Evolutionary conservation across 2,888 invertebrate species (phyloP).

Genomic region (Nysson spinosus): DNA sequence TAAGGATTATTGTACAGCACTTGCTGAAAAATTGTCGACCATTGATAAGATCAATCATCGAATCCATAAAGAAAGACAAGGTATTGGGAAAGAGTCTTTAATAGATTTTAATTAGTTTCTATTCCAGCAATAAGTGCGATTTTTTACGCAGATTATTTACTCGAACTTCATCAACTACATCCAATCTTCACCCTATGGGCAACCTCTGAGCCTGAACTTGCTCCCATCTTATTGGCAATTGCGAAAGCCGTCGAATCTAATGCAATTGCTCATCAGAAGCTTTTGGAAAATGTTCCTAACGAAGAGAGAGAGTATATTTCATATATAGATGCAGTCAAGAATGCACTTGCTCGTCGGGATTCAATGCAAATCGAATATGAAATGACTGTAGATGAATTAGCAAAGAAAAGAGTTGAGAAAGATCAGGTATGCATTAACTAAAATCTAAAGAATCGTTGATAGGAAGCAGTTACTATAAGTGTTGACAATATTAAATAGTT

Average conservation of each 20-base stretch:
- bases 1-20: conserved; percentile 80
- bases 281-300: conserved; percentile 76
- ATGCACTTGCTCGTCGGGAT: conserved; percentile 82
- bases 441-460: neutral
- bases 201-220: conserved; percentile 80
- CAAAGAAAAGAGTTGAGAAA: conserved; percentile 81
- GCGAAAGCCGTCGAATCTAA: conserved; percentile 79
- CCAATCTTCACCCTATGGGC: conserved; percentile 83
- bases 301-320: conserved; percentile 82
- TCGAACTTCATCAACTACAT: conserved; percentile 81
- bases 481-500: conserved; percentile 50
- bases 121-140: no score
- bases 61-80: conserved; percentile 82
- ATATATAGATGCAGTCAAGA: conserved; percentile 84
- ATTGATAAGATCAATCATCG: conserved; percentile 83
- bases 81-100: conserved; percentile 65
- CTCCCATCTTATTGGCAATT: conserved; percentile 77
- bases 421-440: conserved; percentile 79
- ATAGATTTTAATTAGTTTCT: conserved; percentile 13
- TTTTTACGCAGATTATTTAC: conserved; percentile 77
- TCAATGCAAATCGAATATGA: conserved; percentile 83
- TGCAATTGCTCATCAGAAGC: conserved; percentile 78
- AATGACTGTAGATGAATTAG: conserved; percentile 81
- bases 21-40: conserved; percentile 82
- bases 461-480: neutral